phyloP scores from a whole-genome alignment of 2,797 vertebrate species.

The Parambassis ranga region DNA sequence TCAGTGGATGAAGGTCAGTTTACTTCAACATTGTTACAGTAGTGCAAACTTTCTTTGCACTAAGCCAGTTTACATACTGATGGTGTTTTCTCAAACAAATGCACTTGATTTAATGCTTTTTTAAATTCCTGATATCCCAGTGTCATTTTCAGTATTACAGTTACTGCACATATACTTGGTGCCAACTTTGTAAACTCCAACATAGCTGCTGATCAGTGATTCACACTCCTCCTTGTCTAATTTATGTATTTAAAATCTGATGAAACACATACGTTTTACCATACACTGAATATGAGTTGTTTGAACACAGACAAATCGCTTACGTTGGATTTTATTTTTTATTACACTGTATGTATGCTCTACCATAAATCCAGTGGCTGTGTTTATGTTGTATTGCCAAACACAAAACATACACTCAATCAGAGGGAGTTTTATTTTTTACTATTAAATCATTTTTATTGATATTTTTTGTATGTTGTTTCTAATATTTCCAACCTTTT shows the following conservation, averaged over 20 bases:
- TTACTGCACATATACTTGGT: not conserved
- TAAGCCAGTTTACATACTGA: not conserved
- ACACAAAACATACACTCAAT: too few relatives aligned
- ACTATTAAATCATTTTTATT: too few relatives aligned
- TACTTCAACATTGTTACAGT: not conserved
- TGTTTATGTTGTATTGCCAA: too few relatives aligned
- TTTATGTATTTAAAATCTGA: not conserved
- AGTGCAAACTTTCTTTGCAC: not conserved
- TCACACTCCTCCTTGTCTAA: not conserved
- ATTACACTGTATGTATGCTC: not conserved
- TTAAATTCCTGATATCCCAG: not conserved
- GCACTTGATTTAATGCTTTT: not conserved
- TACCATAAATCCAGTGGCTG: not conserved
- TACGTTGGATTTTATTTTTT: not conserved
- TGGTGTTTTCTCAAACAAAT: not conserved
- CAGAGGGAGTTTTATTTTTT: too few relatives aligned
- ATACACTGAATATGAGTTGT: not conserved
- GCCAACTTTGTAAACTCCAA: not conserved
- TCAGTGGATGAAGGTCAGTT: not conserved
- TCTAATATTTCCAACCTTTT: too few relatives aligned
- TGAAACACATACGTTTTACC: not conserved
- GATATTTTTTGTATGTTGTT: too few relatives aligned
- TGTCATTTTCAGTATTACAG: not conserved
- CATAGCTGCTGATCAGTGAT: not conserved
- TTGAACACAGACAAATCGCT: not conserved